Evolutionary conservation across 2,888 invertebrate genomes (phyloP).

Genomic region (Xiphydria camelus): DNA sequence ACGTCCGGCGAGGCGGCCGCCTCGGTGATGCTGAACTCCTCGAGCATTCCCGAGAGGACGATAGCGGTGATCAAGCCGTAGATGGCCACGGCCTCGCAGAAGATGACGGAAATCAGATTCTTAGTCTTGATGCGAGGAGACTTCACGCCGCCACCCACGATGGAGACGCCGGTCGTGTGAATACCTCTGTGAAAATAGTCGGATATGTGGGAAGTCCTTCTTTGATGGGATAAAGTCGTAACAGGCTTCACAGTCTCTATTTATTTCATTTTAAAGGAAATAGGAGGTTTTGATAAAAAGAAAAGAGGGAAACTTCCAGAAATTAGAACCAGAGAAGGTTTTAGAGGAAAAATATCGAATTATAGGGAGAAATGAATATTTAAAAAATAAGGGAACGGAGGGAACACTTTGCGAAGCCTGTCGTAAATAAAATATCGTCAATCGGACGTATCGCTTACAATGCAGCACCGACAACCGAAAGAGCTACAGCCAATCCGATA

Average conservation of each 20-base stretch:
- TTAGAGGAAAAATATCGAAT: too few relatives aligned
- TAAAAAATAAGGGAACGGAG: too few relatives aligned
- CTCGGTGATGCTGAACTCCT: constrained; percentile 47
- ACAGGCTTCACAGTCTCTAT: too few relatives aligned
- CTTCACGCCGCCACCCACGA: constrained; percentile 97
- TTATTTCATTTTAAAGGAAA: too few relatives aligned
- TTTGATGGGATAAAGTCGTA: too few relatives aligned
- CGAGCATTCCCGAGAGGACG: constrained; percentile 86
- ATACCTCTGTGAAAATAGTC: constrained; percentile 75
- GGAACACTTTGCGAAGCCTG: too few relatives aligned
- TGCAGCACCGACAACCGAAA: constrained; percentile 97
- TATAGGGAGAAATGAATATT: too few relatives aligned
- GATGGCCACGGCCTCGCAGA: constrained; percentile 99
- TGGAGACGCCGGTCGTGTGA: constrained; percentile 94
- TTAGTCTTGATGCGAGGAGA: constrained; percentile 99
- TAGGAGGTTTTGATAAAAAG: too few relatives aligned
- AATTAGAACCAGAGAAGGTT: too few relatives aligned
- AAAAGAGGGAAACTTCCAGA: too few relatives aligned
- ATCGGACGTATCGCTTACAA: constrained; percentile 74
- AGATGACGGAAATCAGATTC: constrained; percentile 98
- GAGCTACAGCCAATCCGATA: constrained; percentile 87
- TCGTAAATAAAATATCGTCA: too few relatives aligned
- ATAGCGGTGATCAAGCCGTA: constrained; percentile 99
- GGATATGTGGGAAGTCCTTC: too few relatives aligned
- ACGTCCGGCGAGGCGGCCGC: constrained; percentile 4